Conservation (phyloP, 2,888 invertebrate species). For the Miltochrista miniata region DNA sequence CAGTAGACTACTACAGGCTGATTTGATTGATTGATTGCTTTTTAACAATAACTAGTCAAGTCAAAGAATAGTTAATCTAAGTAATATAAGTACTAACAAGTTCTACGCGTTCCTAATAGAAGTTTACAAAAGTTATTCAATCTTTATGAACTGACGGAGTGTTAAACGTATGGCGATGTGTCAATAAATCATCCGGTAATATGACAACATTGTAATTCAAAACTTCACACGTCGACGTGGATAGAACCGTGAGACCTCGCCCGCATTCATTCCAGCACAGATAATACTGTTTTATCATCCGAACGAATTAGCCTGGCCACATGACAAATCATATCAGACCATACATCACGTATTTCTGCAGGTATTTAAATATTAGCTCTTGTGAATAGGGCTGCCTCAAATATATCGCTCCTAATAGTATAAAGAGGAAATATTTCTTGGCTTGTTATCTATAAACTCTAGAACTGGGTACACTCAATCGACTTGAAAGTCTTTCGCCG, state of each 20-base stretch:
- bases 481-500: too few relatives aligned
- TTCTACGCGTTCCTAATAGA: too few relatives aligned
- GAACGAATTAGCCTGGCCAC: slow-evolving; percentile 40
- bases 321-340: slow-evolving; percentile 26
- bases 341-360: slow-evolving; percentile 30
- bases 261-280: slow-evolving; percentile 25
- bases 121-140: neutral
- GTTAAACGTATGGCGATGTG: neutral
- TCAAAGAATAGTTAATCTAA: too few relatives aligned
- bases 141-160: neutral
- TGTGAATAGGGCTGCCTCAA: slow-evolving; percentile 16
- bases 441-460: too few relatives aligned
- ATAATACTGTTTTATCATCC: slow-evolving; percentile 40
- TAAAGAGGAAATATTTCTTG: too few relatives aligned
- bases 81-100: too few relatives aligned
- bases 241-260: slow-evolving; percentile 28
- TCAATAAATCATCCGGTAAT: neutral
- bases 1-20: too few relatives aligned
- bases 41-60: too few relatives aligned
- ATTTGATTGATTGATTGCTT: too few relatives aligned
- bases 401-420: too few relatives aligned
- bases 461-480: too few relatives aligned
- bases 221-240: slow-evolving; percentile 21
- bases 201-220: slow-evolving; percentile 11
- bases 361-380: slow-evolving; percentile 29